phyloP scores from a whole-genome alignment of 2,888 invertebrate genomes.

The Sarcophaga subvicina region DNA sequence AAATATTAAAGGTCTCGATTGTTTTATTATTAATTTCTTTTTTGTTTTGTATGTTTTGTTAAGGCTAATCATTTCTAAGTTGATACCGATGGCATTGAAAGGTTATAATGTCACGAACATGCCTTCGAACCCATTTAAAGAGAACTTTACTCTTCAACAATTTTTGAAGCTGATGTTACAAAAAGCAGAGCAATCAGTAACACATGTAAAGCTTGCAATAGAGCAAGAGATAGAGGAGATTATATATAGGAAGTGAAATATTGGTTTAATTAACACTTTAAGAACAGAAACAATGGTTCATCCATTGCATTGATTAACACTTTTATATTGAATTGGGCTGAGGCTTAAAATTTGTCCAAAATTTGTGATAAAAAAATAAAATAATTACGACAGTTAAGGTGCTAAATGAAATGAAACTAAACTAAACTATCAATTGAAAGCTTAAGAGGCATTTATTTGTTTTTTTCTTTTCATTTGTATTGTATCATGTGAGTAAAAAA shows the following conservation, averaged over 20 bases:
- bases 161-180: no score
- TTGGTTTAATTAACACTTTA: neutral
- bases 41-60: constrained; percentile 18
- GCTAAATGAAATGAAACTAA: neutral
- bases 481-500: constrained; percentile 20
- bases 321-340: neutral
- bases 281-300: neutral
- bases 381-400: neutral
- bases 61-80: constrained; percentile 7
- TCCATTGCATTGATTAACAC: neutral
- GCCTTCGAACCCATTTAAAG: neutral
- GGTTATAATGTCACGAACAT: constrained; percentile 29
- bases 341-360: neutral
- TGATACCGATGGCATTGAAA: constrained; percentile 49
- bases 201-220: no score
- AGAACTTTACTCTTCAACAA: no score
- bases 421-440: neutral
- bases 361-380: neutral
- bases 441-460: no score
- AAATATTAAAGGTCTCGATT: no score
- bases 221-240: no score
- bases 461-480: neutral
- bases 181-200: no score
- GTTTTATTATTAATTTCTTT: constrained; percentile 32
- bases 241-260: neutral